Evolutionary conservation across 1,140 invertebrate genomes (phyloP), one percentile per base, ranked within the genome.

Genomic region (Popillia japonica): DNA sequence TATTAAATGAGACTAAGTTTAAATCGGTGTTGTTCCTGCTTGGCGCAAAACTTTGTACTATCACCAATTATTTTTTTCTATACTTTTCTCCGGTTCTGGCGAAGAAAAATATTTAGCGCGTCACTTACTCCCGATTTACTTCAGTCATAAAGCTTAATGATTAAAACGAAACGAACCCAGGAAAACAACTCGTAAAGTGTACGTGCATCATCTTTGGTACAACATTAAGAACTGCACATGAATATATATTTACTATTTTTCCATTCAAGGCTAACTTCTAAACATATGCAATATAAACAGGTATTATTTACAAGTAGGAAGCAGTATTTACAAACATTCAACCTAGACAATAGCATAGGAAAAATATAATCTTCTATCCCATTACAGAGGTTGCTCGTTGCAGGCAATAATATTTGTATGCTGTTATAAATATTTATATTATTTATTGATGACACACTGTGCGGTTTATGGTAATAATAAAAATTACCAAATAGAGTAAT

Each of bases 251-350:
- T 74, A 74, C 41, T 76, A 55, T 76, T 76, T 76, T 55, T 34
- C 72, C 68, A 78, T 78, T 78, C 77, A 78, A 78, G 77, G 77
- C 77, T 78, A 78, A 72, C 77, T 72, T 22, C 61, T 78, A 78
- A 78, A 27, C 72, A 73, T n/a, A 74, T 74, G 41, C 22, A 74
- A 17, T 74, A 40, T 74, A 44, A 68, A 74, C 72, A 17, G 34
- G 41, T 44, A 74, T 44, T 41, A 74, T 74, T 74, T 74, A 22
- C 40, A 74, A 42, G 41, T 34, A 40, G 27, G 40, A 68, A 68
- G 20, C 22, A 34, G 10, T 68, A 68, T 68, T 68, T 68, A 68
- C 61, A 68, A 68, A 68, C 11, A 34, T 34, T 22, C 61, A 68
- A 68, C 61, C 20, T 68, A 34, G 27, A 14, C 48, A 55, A 55